Base-by-base conservation (phyloP, 2,888 invertebrate genomes). In the Sthenelais limicola region DNA sequence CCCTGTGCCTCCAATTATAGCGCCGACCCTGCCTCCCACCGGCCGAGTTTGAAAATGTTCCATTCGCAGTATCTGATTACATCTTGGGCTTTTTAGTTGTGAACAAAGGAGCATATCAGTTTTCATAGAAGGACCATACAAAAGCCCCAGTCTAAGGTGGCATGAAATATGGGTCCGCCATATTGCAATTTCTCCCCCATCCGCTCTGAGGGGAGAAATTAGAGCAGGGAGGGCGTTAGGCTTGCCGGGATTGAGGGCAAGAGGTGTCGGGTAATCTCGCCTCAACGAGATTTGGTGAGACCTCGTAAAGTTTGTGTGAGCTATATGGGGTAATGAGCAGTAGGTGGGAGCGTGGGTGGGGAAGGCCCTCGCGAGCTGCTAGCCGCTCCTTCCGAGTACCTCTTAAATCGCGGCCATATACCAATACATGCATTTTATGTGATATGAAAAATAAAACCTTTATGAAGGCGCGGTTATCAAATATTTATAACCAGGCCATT, bases 211-310 rank as follows among this genome's bases (percentile, higher is more conserved):
- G 15, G 26, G 24, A 38, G 62, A 62, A 62, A 62, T 38, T 62
- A 38, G 62, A 62, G 2, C 62, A 18, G 43, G 9, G 56, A 21
- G 35, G 24, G 3, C 38, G 62, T 15, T 15, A 21, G 12, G 32
- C 32, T 1, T 4, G 56, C 21, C 33, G 32, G 32, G 30, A 62
- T 62, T 62, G 62, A 43, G 62, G 62, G 62, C 62, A 26, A 62
- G 38, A 43, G 62, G 62, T 62, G 62, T 62, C 62, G 38, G 62
- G 38, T 62, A 62, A 62, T 62, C 35, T 62, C 62, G 62, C 43
- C 62, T 62, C 38, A 43, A n/a, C 38, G 26, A 12, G 35, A 21
- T 62, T 43, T 62, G 38, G 35, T 43, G 62, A 38, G 38, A 35
- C 24, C 38, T 62, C 24, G 62, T 62, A 62, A 62, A n/a, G n/a